Base-by-base conservation (phyloP, 2,888 invertebrate species). In the Rhimphoctona megacephalus region DNA sequence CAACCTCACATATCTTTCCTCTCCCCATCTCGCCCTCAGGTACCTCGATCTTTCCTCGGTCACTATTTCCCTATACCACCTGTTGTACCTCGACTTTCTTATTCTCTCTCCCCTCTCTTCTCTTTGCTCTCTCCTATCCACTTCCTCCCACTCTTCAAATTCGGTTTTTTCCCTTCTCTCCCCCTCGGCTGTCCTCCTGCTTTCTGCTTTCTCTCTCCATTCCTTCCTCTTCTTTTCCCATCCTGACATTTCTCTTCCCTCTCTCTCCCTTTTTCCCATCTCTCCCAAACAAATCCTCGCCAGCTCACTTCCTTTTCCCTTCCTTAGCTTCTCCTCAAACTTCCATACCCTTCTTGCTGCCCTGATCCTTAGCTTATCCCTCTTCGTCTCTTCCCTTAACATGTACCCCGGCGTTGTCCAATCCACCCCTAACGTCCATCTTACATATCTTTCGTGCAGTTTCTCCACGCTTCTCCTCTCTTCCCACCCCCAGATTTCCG, bases 321-420 rank as follows among this genome's bases (percentile, higher is more conserved):
- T 46, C 36, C 39, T 70, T 19, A 83, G n/a, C 19, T 77, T 70
- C 17, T 72, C 64, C 17, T 57, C 67, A 14, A 17, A 81, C 7
- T 9, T 49, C 33, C 46, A 64, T 64, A 66, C 77, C 14, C 64
- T 64, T 36, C 52, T 66, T 6, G 36, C 66, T n/a, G 46, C 49
- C 46, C 64, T 64, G 9, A n/a, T 66, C 52, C 67, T 81, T 30
- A 81, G 17, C 43, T 52, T 73, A 8, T 69, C 43, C 36, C 57
- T 73, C 17, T 72, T 64, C 11, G 11, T 17, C 19, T 78, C 46
- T 22, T 77, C 77, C 3, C 77, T 72, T 11, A 83, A 57, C 79
- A 73, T 79, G 17, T 79, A 83, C 14, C 57, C 79, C n/a, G 78
- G 79, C 1, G 73, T 83, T 17, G 52, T 72, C 83, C 72, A 83